phyloP scores from a whole-genome alignment of 2,113 vertebrate genomes.

The Lophotis ruficrista region DNA sequence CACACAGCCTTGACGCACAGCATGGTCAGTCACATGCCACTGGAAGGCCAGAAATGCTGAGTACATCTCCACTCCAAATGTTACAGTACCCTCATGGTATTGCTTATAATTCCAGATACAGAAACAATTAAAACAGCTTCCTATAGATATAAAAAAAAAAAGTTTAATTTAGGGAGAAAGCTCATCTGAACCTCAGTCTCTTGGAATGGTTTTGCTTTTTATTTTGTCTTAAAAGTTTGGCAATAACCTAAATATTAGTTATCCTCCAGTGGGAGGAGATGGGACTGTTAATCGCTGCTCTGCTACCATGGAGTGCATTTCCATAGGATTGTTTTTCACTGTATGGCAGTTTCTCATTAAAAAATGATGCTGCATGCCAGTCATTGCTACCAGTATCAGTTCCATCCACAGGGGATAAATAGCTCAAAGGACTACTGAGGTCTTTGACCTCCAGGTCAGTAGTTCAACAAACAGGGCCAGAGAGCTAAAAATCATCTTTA shows the following conservation, averaged over 20 bases:
- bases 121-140: not conserved
- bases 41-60: not conserved
- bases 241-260: not conserved
- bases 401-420: not conserved
- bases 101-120: not conserved
- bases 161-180: not conserved
- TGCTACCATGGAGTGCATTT: not conserved
- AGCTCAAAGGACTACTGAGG: not conserved
- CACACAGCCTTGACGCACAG: slow-evolving; percentile 9
- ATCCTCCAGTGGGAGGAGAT: not conserved
- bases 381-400: not conserved
- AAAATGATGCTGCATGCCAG: not conserved
- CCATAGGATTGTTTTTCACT: not conserved
- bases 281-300: slow-evolving; percentile 24
- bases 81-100: not conserved
- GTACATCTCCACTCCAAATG: not conserved
- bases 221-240: not conserved
- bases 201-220: not conserved
- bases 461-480: slow-evolving; percentile 1
- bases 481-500: not conserved
- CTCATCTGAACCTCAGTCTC: not conserved
- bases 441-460: slow-evolving; percentile 26
- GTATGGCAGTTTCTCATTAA: not conserved
- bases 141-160: not conserved
- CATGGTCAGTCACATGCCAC: slow-evolving; percentile 21